phyloP scores from a whole-genome alignment of 2,888 invertebrate genomes.

The Pediacus dermestoides region DNA sequence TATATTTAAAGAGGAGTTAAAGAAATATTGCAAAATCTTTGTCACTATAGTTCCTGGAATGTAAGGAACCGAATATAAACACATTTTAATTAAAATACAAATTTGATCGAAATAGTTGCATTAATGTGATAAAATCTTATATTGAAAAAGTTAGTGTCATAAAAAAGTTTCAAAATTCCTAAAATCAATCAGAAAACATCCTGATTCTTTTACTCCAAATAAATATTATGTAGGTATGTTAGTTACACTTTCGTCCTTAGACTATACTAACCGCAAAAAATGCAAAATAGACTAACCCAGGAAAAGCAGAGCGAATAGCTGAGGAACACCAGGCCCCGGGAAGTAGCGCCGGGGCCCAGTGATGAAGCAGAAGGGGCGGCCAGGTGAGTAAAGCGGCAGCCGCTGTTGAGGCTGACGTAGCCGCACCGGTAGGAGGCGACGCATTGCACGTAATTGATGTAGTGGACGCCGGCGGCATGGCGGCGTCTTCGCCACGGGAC shows the following conservation, averaged over 20 bases:
- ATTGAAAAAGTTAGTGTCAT: not conserved
- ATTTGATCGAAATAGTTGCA: too few species aligned
- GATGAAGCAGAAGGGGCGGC: conserved; percentile 71
- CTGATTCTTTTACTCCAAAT: too few species aligned
- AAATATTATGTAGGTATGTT: too few species aligned
- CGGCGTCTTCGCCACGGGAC: conserved; percentile 27
- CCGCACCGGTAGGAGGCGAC: conserved; percentile 19
- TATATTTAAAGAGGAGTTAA: too few species aligned
- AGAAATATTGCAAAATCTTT: too few species aligned
- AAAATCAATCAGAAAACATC: too few species aligned
- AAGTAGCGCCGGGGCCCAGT: conserved; percentile 70
- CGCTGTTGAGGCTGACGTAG: conserved; percentile 36
- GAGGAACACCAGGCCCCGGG: conserved; percentile 63
- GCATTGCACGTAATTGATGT: conserved; percentile 9
- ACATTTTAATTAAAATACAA: too few species aligned
- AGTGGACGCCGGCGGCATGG: conserved; percentile 33
- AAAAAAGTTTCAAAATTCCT: too few species aligned
- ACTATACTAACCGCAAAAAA: not conserved
- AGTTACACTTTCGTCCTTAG: not conserved
- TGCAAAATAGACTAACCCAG: conserved; percentile 60
- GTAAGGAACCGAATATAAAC: too few species aligned
- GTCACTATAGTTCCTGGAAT: too few species aligned
- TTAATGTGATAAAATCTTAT: not conserved
- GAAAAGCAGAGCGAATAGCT: conserved; percentile 69
- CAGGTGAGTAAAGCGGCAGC: conserved; percentile 65